Evolutionary conservation across 1,140 invertebrate genomes (phyloP).

Genomic region (Andrena cerasifolii): DNA sequence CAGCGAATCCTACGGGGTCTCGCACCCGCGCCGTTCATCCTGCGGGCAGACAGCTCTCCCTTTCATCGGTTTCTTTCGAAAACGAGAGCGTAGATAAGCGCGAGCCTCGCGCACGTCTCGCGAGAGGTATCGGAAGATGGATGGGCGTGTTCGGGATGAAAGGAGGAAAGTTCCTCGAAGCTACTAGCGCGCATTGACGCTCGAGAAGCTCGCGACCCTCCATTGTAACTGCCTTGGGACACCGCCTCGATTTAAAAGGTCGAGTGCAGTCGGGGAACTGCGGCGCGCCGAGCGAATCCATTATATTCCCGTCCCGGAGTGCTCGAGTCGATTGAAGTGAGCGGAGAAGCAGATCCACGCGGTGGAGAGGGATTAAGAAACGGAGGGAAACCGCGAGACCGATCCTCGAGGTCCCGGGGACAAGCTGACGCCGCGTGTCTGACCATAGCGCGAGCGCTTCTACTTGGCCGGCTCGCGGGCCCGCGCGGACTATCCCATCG

Average conservation of each 20-base stretch:
- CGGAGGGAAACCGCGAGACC: too few species aligned
- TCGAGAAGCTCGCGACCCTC: constrained; percentile 14
- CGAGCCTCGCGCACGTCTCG: background rate
- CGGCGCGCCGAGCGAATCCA: background rate
- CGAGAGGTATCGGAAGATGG: background rate
- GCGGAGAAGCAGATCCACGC: too few species aligned
- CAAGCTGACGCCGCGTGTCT: constrained; percentile 18
- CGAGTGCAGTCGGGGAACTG: background rate
- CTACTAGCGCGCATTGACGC: constrained; percentile 31
- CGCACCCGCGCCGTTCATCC: background rate
- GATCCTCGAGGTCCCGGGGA: too few species aligned
- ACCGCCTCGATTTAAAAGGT: constrained; percentile 19
- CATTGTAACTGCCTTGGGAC: constrained; percentile 15
- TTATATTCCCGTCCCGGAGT: too few species aligned
- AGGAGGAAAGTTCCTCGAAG: constrained; percentile 4
- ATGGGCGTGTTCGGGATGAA: background rate
- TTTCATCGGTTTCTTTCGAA: background rate
- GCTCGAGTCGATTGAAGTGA: too few species aligned
- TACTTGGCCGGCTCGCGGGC: constrained; percentile 1
- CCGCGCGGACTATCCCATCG: too few species aligned
- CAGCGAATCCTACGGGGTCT: too few species aligned
- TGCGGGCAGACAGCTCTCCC: background rate
- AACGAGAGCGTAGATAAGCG: background rate
- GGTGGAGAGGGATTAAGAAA: too few species aligned
- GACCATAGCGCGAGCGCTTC: constrained; percentile 33